phyloP scores from a whole-genome alignment of 2,797 vertebrate genomes.

The Miichthys miiuy region DNA sequence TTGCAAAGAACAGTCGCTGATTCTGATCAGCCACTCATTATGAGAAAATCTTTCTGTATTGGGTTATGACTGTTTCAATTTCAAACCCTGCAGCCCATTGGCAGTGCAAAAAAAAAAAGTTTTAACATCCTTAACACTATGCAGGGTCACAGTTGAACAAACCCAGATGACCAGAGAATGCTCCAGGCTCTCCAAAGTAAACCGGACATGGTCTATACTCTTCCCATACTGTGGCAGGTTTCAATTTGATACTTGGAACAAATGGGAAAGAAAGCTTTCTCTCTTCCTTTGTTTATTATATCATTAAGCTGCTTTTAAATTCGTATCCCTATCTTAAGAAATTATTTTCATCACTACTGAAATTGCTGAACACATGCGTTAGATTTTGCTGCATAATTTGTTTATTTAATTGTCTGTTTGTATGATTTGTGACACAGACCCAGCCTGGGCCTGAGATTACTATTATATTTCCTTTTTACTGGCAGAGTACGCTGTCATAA shows the following conservation, averaged over 20 bases:
- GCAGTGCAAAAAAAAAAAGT: conserved; percentile 43
- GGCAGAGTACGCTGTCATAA: background rate
- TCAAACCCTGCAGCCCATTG: conserved; percentile 43
- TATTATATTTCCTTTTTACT: background rate
- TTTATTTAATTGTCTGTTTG: conserved; percentile 28
- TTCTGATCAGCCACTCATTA: conserved; percentile 64
- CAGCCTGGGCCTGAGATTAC: background rate
- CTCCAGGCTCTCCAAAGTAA: conserved; percentile 77
- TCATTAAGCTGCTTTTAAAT: conserved; percentile 34
- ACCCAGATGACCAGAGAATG: conserved; percentile 79
- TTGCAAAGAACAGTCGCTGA: conserved; percentile 31
- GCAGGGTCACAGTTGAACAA: conserved; percentile 80
- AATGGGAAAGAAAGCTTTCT: conserved; percentile 51
- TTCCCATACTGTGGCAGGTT: conserved; percentile 58
- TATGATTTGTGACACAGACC: conserved; percentile 7
- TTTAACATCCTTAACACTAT: conserved; percentile 72
- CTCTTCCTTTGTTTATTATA: conserved; percentile 57
- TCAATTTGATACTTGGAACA: conserved; percentile 65
- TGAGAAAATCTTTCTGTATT: conserved; percentile 50
- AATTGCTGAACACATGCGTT: conserved; percentile 1
- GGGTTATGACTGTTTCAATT: conserved; percentile 51
- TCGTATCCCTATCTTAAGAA: conserved; percentile 14
- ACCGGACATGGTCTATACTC: conserved; percentile 65
- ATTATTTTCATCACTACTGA: conserved; percentile 15
- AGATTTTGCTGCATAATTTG: conserved; percentile 28